Percentiles rank a stretch among this genome's conserved stretches.
Conservation (phyloP, 2,888 invertebrate species). For the Miltochrista miniata region DNA sequence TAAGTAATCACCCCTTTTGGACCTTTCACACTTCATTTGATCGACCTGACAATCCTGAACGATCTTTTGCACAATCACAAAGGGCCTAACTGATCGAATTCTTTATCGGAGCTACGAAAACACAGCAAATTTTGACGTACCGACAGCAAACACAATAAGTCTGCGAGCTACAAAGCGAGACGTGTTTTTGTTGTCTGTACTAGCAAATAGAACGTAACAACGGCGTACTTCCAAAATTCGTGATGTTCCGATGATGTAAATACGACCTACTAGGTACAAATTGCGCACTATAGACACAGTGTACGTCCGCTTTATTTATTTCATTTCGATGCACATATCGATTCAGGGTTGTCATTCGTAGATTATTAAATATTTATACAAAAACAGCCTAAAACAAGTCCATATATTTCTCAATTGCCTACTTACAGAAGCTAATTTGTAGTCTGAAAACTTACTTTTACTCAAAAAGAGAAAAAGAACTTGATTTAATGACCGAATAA, state of each 20-base stretch:
- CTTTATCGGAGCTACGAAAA: slow-evolving; percentile 1
- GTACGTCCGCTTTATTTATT: slow-evolving; percentile 24
- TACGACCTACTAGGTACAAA: too few relatives aligned
- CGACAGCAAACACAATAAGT: slow-evolving; percentile 4
- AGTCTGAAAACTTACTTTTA: too few relatives aligned
- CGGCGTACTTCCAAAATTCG: slow-evolving; percentile 17
- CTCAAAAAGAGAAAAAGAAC: too few relatives aligned
- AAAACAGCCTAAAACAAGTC: too few relatives aligned
- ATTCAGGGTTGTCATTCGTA: slow-evolving; percentile 5
- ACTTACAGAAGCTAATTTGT: too few relatives aligned
- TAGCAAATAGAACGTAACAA: slow-evolving; percentile 7
- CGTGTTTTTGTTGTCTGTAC: slow-evolving; percentile 12
- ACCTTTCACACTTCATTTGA: too few relatives aligned
- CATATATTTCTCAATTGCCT: too few relatives aligned
- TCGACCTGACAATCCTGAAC: too few relatives aligned
- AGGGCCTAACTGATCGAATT: not conserved
- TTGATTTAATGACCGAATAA: not conserved
- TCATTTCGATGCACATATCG: slow-evolving; percentile 32
- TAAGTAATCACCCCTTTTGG: too few relatives aligned
- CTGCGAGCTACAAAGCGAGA: slow-evolving; percentile 6
- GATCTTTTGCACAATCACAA: not conserved
- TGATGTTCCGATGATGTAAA: not conserved
- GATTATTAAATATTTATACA: too few relatives aligned
- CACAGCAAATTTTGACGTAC: not conserved
- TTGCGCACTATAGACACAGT: too few relatives aligned